These are phyloP conservation scores for Anniella stebbinsi DNA, from an alignment of 2,797 vertebrate species.

Conservation along the genomic window DNA sequence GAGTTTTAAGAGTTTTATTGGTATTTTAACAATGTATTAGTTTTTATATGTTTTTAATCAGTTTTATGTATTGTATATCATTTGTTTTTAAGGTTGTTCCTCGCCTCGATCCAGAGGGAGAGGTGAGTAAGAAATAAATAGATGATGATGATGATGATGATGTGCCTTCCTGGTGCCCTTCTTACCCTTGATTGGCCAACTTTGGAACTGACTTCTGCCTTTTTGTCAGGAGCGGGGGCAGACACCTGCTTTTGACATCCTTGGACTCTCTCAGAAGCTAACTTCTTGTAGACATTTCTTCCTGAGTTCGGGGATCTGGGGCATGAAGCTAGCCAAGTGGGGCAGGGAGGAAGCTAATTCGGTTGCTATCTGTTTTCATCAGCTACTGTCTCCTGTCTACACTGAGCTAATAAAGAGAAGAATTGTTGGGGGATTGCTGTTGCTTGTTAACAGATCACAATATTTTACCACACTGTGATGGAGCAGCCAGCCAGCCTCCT, in stretches of 20 bases:
- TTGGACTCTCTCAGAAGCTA: no score
- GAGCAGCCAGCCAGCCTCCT: constrained; percentile 73
- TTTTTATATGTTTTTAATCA: no score
- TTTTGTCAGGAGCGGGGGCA: neutral
- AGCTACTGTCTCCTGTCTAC: neutral
- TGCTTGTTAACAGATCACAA: constrained; percentile 77
- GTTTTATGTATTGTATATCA: no score
- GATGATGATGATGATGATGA: no score
- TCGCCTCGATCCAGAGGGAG: no score
- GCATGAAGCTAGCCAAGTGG: neutral
- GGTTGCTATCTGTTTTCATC: neutral
- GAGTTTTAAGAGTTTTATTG: no score
- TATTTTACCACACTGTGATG: constrained; percentile 82
- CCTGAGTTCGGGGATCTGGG: neutral
- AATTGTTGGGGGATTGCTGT: neutral
- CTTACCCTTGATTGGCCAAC: no score
- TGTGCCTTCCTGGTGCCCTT: neutral
- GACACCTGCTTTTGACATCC: neutral
- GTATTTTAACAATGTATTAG: no score
- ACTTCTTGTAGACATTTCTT: neutral
- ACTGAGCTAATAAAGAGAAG: neutral
- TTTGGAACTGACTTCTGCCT: no score
- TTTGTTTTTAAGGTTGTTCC: no score
- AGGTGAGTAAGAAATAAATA: no score
- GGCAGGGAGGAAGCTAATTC: neutral